Conservation (phyloP, 2,797 vertebrate species). For the Chelidonichthys spinosus region DNA sequence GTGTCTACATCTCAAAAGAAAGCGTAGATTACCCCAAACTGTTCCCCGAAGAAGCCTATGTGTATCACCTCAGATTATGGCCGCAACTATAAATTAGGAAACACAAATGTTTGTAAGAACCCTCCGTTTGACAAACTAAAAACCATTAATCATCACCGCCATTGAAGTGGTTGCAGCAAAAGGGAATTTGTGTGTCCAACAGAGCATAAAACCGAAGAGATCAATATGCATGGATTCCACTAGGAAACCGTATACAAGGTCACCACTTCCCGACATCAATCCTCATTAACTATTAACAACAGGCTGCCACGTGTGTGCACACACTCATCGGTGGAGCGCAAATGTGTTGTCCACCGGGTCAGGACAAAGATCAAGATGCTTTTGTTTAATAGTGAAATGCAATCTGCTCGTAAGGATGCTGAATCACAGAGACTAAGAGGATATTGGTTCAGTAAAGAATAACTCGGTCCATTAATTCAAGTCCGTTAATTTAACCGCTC, state of each 20-base stretch:
- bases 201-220: constrained; percentile 75
- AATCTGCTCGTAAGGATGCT: neutral
- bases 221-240: constrained; percentile 82
- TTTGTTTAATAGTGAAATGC: constrained; percentile 30
- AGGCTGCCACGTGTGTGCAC: constrained; percentile 62
- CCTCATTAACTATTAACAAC: constrained; percentile 87
- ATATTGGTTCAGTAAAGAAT: constrained; percentile 14
- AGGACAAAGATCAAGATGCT: constrained; percentile 48
- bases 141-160: constrained; percentile 53
- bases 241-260: constrained; percentile 83
- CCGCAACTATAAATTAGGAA: neutral
- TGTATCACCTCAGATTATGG: neutral
- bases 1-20: neutral
- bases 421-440: constrained; percentile 24
- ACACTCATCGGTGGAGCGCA: constrained; percentile 32
- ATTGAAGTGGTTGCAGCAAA: constrained; percentile 22
- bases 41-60: neutral
- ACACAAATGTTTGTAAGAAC: neutral
- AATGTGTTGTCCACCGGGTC: constrained; percentile 40
- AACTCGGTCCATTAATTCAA: neutral
- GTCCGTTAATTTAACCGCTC: constrained; percentile 13
- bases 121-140: constrained; percentile 18
- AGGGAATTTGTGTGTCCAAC: constrained; percentile 67
- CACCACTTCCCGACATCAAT: constrained; percentile 81
- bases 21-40: neutral